A percentile compares a stretch with the other conserved stretches of the same genome.
These are phyloP conservation scores for Athetis lepigone DNA, from an alignment of 2,888 invertebrate genomes.

Conservation along the genomic window DNA sequence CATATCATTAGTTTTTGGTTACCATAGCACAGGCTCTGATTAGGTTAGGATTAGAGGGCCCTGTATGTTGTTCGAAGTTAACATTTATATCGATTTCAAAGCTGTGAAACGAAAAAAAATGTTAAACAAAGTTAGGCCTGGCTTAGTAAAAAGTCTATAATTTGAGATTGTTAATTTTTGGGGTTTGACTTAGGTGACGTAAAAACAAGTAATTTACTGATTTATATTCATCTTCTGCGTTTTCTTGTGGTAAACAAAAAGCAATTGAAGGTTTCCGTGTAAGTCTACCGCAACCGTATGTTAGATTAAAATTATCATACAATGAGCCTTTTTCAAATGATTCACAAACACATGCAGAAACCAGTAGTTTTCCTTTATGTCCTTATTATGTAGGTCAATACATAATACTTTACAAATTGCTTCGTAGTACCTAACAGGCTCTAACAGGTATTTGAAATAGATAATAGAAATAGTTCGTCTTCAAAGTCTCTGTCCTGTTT, in stretches of 20 bases:
- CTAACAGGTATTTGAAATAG: constrained; percentile 39
- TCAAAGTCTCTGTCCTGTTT: constrained; percentile 31
- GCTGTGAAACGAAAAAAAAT: too few species aligned
- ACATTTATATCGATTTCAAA: too few species aligned
- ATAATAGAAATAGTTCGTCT: constrained; percentile 31
- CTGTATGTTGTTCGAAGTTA: too few species aligned
- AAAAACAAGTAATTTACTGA: not conserved
- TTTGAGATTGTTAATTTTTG: not conserved
- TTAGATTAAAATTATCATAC: constrained; percentile 5
- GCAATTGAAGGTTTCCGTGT: not conserved
- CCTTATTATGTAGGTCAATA: constrained; percentile 19
- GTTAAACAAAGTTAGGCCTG: too few species aligned
- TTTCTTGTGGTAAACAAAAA: constrained; percentile 7
- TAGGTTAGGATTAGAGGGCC: too few species aligned
- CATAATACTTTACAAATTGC: constrained; percentile 7
- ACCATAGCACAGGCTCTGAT: too few species aligned
- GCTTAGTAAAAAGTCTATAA: too few species aligned
- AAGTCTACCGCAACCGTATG: not conserved
- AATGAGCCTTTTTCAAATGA: constrained; percentile 10
- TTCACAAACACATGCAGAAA: constrained; percentile 3
- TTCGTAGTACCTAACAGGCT: constrained; percentile 4
- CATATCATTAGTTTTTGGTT: too few species aligned
- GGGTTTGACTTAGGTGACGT: not conserved
- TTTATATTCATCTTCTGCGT: constrained; percentile 7
- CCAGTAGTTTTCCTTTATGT: constrained; percentile 28